A percentile compares a stretch with the other conserved stretches of the same genome.
Evolutionary conservation across 2,888 invertebrate genomes (phyloP).

Genomic region (Anoplius nigerrimus): DNA sequence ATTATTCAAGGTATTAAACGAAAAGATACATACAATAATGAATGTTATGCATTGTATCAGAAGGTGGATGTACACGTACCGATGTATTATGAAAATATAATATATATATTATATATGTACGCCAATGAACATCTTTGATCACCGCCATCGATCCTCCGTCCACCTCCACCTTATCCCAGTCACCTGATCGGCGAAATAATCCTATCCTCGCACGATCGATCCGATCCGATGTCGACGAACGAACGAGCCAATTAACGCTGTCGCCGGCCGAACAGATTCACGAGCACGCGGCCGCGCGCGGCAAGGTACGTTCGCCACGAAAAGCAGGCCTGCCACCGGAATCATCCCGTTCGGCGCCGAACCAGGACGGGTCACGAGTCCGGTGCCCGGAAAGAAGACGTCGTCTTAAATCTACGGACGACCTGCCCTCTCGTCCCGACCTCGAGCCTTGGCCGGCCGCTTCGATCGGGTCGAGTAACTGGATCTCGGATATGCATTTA

Average conservation of each 20-base stretch:
- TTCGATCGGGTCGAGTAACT: conserved; percentile 52
- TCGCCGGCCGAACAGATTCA: no score
- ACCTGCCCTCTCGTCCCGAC: not conserved
- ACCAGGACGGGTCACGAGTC: conserved; percentile 5
- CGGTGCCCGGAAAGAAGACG: not conserved
- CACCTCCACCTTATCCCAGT: no score
- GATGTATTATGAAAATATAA: conserved; percentile 62
- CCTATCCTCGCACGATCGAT: no score
- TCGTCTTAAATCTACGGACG: not conserved
- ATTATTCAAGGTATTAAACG: conserved; percentile 45
- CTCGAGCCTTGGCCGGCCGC: not conserved
- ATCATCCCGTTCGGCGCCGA: no score
- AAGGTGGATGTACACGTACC: conserved; percentile 67
- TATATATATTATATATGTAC: conserved; percentile 49
- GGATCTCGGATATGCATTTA: conserved; percentile 32
- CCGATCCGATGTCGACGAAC: no score
- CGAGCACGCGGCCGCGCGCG: not conserved
- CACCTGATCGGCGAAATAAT: no score
- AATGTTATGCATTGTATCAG: conserved; percentile 60
- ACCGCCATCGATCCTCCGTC: no score
- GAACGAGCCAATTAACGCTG: no score
- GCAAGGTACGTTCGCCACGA: not conserved
- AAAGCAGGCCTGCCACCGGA: no score
- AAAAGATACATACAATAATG: conserved; percentile 43
- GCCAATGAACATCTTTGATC: conserved; percentile 10